Base-by-base conservation (phyloP, 2,888 invertebrate species). In the Disparrhopalites patrizii region DNA sequence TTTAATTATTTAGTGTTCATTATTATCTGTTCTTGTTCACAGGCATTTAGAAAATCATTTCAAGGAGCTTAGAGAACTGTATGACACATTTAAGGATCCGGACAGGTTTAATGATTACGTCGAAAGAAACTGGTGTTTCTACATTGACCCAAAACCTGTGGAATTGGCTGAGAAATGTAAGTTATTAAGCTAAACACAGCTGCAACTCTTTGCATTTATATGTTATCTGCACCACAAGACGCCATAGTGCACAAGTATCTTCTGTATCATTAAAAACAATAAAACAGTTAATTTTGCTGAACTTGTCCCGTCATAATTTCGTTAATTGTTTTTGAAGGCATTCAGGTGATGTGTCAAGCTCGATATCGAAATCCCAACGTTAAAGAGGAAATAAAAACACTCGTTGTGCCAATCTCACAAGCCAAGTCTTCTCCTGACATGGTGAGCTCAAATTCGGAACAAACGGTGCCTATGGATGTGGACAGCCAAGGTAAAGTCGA, bases 111-210 rank as follows among this genome's bases (percentile, higher is more conserved):
- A 63, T 30, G 10, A 43, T 20, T 63, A 33, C 23, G 40, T 52
- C 1, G 63, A 63, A 28, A 43, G 43, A 25, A 38, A 63, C 20
- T 56, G n/a, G n/a, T 15, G 13, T 27, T 63, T 38, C 43, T 25
- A n/a, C 23, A 30, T 63, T 1, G 63, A 63, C 23, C 27, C 54
- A n/a, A 47, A 30, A n/a, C 55, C 63, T n/a, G 47, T 63, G 2
- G 27, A 63, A 63, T 47, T 63, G 55, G 55, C 47, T 47, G 47
- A 55, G 18, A 47, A 28, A 31, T 56, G 63, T 63, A 56, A 56
- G 63, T 28, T 13, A 15, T 33, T 33, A 15, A 10, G 40, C n/a
- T n/a, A n/a, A n/a, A n/a, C n/a, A n/a, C n/a, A n/a, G n/a, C n/a
- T n/a, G n/a, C n/a, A n/a, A n/a, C n/a, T 13, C 8, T 31, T 55